Evolutionary conservation across 2,113 vertebrate species (phyloP), one percentile per base, ranked within the genome.

Genomic region (Pyrgilauda ruficollis): DNA sequence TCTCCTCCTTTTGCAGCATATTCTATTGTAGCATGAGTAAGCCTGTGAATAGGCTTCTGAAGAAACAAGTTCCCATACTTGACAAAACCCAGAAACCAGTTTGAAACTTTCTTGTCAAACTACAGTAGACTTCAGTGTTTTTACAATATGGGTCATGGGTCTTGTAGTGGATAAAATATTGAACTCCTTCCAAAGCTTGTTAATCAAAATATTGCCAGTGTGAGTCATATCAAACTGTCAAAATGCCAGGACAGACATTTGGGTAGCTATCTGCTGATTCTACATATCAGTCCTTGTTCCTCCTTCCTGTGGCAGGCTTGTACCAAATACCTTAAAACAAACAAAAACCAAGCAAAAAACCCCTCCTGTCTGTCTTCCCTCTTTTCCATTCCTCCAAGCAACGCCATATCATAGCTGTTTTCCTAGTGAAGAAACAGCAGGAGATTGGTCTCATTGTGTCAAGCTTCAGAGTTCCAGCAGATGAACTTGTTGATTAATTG

Each of bases 141-240:
- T 81, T 70, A 55, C 58, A 30, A n/a, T 49, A 14, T 64, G 41
- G 66, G 67, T 77, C 70, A 77, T 55, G 50, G 79, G 67, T 91
- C 79, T 81, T 86, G 33, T 37, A 80, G n/a, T 58, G 55, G 82
- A 86, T 91, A 47, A 95, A 96, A 83, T 93, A 93, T 43, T 79
- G 83, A 80, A 74, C 26, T 77, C 35, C 21, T 84, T 84, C 33
- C 68, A 67, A 52, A 14, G 41, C 78, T 39, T 46, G 23, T 52
- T 79, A 70, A 78, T 81, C 4, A 20, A 87, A 84, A 58, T 69
- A 76, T 44, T 90, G 75, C 87, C 9, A 2, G 20, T 23, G 16
- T 77, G 85, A 93, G 53, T 95, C 52, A 39, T 72, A 80, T 41
- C 4, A 39, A 83, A 63, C 8, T 41, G 78, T 64, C 41, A 73